phyloP scores from a whole-genome alignment of 2,888 invertebrate species.

The Scaptomyza caliginosa region DNA sequence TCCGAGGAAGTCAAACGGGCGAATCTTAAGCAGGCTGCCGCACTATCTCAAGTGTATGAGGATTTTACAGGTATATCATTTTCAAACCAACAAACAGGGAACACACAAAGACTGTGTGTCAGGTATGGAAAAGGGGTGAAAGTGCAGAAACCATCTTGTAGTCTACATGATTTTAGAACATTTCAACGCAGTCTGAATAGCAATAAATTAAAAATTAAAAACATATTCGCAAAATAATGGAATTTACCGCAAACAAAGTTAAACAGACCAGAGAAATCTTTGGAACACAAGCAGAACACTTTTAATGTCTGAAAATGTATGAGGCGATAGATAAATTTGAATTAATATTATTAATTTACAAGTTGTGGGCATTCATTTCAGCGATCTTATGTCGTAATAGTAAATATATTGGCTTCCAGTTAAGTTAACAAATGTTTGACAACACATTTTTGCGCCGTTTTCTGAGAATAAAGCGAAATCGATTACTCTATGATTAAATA shows the following conservation, averaged over 20 bases:
- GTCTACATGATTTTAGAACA: background rate
- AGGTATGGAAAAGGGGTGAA: constrained; percentile 4
- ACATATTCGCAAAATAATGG: constrained; percentile 2
- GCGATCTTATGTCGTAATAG: too few species aligned
- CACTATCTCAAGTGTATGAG: constrained; percentile 70
- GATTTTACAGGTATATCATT: constrained; percentile 70
- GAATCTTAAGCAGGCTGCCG: constrained; percentile 56
- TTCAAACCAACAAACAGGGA: background rate
- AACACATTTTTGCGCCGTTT: background rate
- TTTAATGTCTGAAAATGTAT: background rate
- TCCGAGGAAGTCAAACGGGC: constrained; percentile 52
- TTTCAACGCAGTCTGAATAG: background rate
- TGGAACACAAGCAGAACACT: constrained; percentile 26
- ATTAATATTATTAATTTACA: too few species aligned
- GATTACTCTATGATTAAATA: constrained; percentile 16
- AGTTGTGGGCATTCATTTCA: too few species aligned
- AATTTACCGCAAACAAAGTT: constrained; percentile 13
- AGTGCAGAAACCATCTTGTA: constrained; percentile 1
- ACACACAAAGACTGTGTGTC: constrained; percentile 1
- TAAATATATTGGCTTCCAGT: background rate
- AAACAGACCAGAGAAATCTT: constrained; percentile 24
- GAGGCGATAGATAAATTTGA: background rate
- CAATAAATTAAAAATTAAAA: constrained; percentile 14
- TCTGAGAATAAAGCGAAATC: constrained; percentile 2
- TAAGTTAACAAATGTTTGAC: background rate